Evolutionary conservation across 2,797 vertebrate species (phyloP).

Genomic region (Sebastes miniatus): DNA sequence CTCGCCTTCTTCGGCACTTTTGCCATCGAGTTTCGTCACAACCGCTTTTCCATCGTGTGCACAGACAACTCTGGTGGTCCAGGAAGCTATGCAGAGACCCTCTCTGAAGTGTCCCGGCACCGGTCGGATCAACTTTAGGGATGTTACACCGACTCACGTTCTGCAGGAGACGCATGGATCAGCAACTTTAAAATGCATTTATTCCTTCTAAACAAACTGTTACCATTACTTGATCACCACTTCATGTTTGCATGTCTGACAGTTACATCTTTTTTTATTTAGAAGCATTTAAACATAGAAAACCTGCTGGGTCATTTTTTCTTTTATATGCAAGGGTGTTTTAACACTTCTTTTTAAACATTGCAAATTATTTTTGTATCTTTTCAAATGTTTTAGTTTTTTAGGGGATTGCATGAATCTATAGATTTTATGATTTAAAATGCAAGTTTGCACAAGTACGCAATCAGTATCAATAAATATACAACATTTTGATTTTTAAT

Average conservation of each 20-base stretch:
- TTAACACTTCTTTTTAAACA: not conserved
- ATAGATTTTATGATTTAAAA: not conserved
- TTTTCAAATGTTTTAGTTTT: not conserved
- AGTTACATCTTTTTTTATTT: not conserved
- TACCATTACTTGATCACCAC: not conserved
- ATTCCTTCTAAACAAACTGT: not conserved
- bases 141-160: constrained; percentile 46
- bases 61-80: constrained; percentile 67
- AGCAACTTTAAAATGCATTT: not conserved
- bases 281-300: not conserved
- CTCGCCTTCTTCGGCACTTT: constrained; percentile 87
- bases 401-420: not conserved
- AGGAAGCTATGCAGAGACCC: constrained; percentile 49
- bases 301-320: not conserved
- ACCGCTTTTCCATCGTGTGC: constrained; percentile 83
- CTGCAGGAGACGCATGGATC: not conserved
- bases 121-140: not conserved
- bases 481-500: not conserved
- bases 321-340: not conserved
- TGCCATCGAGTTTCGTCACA: constrained; percentile 90
- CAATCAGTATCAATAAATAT: not conserved
- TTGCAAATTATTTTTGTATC: not conserved
- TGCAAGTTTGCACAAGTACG: not conserved
- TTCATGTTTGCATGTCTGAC: not conserved
- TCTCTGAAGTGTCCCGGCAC: constrained; percentile 77